Percentiles rank a stretch among this genome's conserved stretches.
Evolutionary conservation across 2,113 vertebrate genomes (phyloP).

Genomic region (Psilopogon haemacephalus): DNA sequence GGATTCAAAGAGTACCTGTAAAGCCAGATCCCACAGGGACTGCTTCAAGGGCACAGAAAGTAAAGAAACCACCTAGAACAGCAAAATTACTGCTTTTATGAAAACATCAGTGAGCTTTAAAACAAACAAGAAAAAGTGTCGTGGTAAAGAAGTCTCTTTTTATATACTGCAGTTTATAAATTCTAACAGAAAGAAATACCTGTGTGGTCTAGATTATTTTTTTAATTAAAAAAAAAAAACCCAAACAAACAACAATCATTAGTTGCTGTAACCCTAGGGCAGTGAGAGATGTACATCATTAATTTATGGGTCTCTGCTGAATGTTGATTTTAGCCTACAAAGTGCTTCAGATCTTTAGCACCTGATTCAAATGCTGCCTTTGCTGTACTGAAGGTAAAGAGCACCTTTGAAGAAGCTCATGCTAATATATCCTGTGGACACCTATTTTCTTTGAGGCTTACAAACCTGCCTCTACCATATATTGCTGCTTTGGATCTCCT

Average conservation of each 20-base stretch:
- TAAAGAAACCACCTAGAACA: neutral
- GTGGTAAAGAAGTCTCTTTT: neutral
- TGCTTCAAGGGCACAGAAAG: neutral
- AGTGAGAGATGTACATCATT: constrained; percentile 25
- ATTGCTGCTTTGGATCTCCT: neutral
- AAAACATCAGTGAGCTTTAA: neutral
- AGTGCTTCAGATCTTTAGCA: constrained; percentile 59
- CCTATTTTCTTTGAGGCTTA: neutral
- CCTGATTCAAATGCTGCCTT: constrained; percentile 37
- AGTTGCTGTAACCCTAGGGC: neutral
- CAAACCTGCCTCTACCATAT: neutral
- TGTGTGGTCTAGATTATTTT: neutral
- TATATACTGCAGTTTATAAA: neutral
- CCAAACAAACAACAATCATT: no score
- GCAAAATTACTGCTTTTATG: neutral
- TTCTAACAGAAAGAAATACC: neutral
- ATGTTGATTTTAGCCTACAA: constrained; percentile 38
- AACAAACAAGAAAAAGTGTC: neutral
- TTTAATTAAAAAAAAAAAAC: neutral
- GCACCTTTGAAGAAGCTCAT: neutral
- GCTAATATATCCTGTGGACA: neutral
- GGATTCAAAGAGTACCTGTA: neutral
- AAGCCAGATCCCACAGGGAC: neutral
- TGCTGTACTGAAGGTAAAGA: constrained; percentile 9
- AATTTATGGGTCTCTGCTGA: constrained; percentile 60